phyloP scores from a whole-genome alignment of 2,888 invertebrate species.

The Tetranychus truncatus region DNA sequence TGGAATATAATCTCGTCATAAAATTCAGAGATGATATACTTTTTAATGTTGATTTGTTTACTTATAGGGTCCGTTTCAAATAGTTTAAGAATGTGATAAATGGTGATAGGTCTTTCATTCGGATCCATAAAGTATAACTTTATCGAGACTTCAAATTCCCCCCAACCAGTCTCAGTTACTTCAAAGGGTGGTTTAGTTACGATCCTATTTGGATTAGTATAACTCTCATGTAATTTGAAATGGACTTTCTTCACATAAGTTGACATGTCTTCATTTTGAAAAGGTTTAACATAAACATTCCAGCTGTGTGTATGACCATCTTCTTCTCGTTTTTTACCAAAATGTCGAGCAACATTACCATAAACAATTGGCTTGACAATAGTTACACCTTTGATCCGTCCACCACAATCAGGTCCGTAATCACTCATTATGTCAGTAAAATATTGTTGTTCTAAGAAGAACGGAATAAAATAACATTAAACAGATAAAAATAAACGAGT shows the following conservation, averaged over 20 bases:
- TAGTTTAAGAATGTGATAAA: constrained; percentile 81
- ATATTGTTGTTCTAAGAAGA: too few species aligned
- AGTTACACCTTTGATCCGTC: constrained; percentile 23
- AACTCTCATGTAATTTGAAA: constrained; percentile 94
- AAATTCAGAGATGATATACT: constrained; percentile 66
- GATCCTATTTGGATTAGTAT: constrained; percentile 77
- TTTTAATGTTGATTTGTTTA: constrained; percentile 33
- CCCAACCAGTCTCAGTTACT: constrained; percentile 96
- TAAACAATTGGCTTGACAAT: constrained; percentile 49
- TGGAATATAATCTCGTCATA: constrained; percentile 69
- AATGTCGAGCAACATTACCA: constrained; percentile 83
- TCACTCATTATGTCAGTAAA: constrained; percentile 5
- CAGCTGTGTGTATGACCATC: constrained; percentile 98
- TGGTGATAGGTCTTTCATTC: constrained; percentile 80
- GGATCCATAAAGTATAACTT: constrained; percentile 93
- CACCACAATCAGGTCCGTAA: constrained; percentile 18
- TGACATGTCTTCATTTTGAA: constrained; percentile 63
- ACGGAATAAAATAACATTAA: too few species aligned
- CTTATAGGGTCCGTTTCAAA: constrained; percentile 51
- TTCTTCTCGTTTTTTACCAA: constrained; percentile 86
- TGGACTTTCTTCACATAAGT: constrained; percentile 76
- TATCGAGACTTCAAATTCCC: constrained; percentile 94
- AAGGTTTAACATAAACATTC: constrained; percentile 91
- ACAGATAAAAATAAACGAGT: too few species aligned
- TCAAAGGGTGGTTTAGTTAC: constrained; percentile 89